A percentile compares a stretch with the other conserved stretches of the same genome.
phyloP scores from a whole-genome alignment of 2,797 vertebrate genomes.

The Stomatorhinus walkeri region DNA sequence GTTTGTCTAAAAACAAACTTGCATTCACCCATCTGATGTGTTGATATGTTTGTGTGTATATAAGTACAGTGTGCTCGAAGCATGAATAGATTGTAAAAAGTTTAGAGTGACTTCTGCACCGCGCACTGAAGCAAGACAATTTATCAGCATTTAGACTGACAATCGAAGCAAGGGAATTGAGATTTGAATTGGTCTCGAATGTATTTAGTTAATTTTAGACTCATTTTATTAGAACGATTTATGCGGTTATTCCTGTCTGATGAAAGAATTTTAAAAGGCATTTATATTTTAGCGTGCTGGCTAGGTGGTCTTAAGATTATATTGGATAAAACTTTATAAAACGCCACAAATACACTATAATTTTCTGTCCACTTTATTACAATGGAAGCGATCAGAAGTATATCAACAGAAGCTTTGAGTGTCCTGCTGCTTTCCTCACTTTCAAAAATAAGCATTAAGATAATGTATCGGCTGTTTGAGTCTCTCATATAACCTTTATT shows the following conservation, averaged over 20 bases:
- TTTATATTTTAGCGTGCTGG: background rate
- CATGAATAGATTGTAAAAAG: background rate
- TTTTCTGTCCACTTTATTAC: background rate
- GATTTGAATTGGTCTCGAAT: background rate
- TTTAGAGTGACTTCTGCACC: background rate
- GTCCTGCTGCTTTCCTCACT: background rate
- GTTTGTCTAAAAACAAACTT: background rate
- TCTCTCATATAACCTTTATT: background rate
- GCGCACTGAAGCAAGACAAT: background rate
- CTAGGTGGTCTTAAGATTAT: background rate
- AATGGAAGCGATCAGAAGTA: background rate
- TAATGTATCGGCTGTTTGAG: background rate
- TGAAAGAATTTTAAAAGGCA: background rate
- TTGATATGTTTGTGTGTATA: background rate
- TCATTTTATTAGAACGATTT: background rate
- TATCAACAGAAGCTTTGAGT: background rate
- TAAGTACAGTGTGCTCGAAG: background rate
- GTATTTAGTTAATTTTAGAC: background rate
- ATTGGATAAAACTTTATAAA: background rate
- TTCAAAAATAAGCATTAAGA: background rate
- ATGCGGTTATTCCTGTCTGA: too few relatives aligned
- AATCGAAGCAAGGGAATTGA: background rate
- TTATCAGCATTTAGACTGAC: background rate
- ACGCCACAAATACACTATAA: background rate
- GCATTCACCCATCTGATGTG: background rate